A percentile compares a stretch with the other conserved stretches of the same genome.
phyloP scores from a whole-genome alignment of 2,113 vertebrate species.

The Sturnus vulgaris region DNA sequence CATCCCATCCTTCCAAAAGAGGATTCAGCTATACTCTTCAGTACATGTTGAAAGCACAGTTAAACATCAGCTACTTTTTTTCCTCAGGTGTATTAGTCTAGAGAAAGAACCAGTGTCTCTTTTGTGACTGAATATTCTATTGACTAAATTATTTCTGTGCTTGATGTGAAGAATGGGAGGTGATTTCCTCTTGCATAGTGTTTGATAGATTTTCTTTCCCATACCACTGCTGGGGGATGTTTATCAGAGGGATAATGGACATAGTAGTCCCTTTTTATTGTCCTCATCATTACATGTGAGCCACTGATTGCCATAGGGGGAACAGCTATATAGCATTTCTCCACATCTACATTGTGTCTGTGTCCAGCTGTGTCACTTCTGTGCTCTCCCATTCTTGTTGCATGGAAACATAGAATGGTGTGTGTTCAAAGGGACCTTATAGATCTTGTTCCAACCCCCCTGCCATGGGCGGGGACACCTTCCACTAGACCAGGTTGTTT shows the following conservation, averaged over 20 bases:
- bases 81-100: neutral
- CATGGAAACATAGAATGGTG: neutral
- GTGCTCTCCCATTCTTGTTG: neutral
- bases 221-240: neutral
- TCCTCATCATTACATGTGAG: accelerated
- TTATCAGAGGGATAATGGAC: neutral
- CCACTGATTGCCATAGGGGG: neutral
- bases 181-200: neutral
- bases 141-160: neutral
- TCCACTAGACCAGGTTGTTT: neutral
- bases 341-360: neutral
- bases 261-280: neutral
- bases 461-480: neutral
- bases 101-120: neutral
- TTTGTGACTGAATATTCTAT: neutral
- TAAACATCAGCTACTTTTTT: neutral
- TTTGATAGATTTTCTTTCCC: neutral
- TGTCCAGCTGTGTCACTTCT: neutral
- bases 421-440: neutral
- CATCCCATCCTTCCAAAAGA: neutral
- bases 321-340: neutral
- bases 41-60: neutral
- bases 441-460: neutral
- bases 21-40: neutral
- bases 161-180: neutral